phyloP scores from a whole-genome alignment of 2,113 vertebrate species.

The Eleginops maclovinus region DNA sequence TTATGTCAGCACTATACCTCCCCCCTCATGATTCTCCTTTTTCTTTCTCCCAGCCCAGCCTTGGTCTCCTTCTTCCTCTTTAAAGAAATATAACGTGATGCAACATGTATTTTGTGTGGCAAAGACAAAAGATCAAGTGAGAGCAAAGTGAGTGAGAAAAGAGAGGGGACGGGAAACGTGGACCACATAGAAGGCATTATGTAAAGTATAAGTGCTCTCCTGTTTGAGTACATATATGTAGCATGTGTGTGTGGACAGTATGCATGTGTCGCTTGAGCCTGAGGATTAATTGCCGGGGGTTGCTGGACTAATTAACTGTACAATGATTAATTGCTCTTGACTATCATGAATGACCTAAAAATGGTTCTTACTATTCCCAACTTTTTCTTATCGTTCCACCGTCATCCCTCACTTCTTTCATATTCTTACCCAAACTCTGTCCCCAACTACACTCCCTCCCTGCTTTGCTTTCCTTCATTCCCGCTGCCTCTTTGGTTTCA shows the following conservation, averaged over 20 bases:
- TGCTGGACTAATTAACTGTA: conserved; percentile 69
- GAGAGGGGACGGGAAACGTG: too few species aligned
- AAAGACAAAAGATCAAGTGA: conserved; percentile 24
- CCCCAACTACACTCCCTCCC: conserved; percentile 15
- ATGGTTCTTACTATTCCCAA: conserved; percentile 35
- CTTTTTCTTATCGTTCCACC: conserved; percentile 25
- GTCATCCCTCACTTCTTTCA: conserved; percentile 23
- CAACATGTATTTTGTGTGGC: conserved; percentile 31
- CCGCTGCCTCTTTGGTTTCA: conserved; percentile 49
- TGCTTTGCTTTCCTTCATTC: conserved; percentile 33
- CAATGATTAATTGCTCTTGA: conserved; percentile 70
- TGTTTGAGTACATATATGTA: conserved; percentile 36
- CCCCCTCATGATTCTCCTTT: conserved; percentile 18
- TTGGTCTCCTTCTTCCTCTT: conserved; percentile 23
- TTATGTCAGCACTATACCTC: conserved; percentile 77
- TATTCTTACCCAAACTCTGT: conserved; percentile 20
- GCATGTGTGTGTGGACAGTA: conserved; percentile 10
- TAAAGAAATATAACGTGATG: conserved; percentile 50
- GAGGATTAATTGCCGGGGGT: conserved; percentile 69
- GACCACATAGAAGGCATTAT: conserved; percentile 8
- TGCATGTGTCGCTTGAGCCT: conserved; percentile 45
- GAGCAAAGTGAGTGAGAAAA: background rate
- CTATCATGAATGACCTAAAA: conserved; percentile 45
- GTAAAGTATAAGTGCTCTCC: conserved; percentile 1
- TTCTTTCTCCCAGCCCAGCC: conserved; percentile 19